Base-by-base conservation (phyloP, 2,113 vertebrate species). In the Salvator merianae region DNA sequence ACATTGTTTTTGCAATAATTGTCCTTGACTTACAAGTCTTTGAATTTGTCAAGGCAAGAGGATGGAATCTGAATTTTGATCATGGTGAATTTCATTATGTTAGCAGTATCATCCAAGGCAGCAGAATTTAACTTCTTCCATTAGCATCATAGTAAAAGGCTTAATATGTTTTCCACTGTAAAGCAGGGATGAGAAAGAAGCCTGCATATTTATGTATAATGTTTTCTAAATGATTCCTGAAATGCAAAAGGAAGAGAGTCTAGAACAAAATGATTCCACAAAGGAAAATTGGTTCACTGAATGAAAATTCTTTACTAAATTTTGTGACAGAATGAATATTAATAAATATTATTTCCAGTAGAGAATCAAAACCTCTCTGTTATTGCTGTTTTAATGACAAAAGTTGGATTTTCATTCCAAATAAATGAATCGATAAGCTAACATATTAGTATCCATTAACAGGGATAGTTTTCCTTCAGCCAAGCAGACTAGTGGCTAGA, bases 51-150 rank as follows among this genome's bases (percentile, higher is more conserved):
- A 79, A 90, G 28, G 66, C 74, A 69, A 73, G 63, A 74, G 32
- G n/a, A 47, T 50, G 38, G 62, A 8, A 20, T 87, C 86, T 90
- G 59, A 88, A 71, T 40, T 28, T 4, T 55, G 78, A 5, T 79
- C 86, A 50, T 18, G 59, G 71, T 76, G 14, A 5, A 1, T 81
- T 89, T 82, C 79, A 86, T 82, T 83, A 82, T 72, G 55, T 50
- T n/a, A 26, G 13, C n/a, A 53, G 55, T 5, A 66, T 0, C 0
- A 26, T 20, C 1, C 1, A 38, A 83, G 18, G 22, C 3, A 65
- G 55, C 26, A 53, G 78, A 50, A 53, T 77, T 88, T 77, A 74
- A 2, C 9, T 84, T 74, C 59, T 78, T 79, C 30, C 20, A 14
- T 76, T 71, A 78, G 28, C 0, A 82, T 3, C 66, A 50, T 14